Percentiles rank a stretch among this genome's conserved stretches.
These are phyloP conservation scores for Scaptodrosophila lebanonensis DNA, from an alignment of 1,140 invertebrate species.

Conservation along the genomic window DNA sequence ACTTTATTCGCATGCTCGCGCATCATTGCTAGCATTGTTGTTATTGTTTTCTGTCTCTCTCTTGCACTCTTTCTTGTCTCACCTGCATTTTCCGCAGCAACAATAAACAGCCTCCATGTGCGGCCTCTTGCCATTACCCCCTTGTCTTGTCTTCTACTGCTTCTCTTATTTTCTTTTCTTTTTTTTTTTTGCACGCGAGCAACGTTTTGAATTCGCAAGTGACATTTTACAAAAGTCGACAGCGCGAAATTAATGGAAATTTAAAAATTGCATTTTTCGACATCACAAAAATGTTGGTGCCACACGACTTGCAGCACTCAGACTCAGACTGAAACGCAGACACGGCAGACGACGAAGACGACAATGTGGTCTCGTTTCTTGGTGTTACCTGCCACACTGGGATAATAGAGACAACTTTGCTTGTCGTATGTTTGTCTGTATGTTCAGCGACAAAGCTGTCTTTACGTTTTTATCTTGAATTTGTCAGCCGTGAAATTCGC, in stretches of 20 bases:
- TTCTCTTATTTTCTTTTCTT: constrained; percentile 4
- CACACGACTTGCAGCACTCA: too few species aligned
- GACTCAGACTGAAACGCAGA: too few species aligned
- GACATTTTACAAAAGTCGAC: constrained; percentile 64
- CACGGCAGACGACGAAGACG: too few species aligned
- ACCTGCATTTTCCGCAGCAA: constrained; percentile 16
- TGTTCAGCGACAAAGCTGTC: too few species aligned
- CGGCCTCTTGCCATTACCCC: constrained; percentile 1
- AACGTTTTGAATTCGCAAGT: constrained; percentile 49
- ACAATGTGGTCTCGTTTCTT: too few species aligned
- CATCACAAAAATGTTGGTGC: constrained; percentile 37
- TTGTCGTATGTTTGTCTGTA: too few species aligned
- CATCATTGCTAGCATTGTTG: constrained; percentile 1
- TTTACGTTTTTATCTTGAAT: background rate
- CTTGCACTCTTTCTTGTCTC: constrained; percentile 18
- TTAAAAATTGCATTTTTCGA: constrained; percentile 68
- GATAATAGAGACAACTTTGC: too few species aligned
- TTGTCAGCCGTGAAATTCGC: constrained; percentile 1
- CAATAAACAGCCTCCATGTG: constrained; percentile 3
- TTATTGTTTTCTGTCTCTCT: background rate
- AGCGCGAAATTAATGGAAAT: constrained; percentile 68
- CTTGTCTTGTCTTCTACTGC: background rate
- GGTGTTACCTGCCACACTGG: too few species aligned
- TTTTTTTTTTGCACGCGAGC: constrained; percentile 9
- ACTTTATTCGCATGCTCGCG: constrained; percentile 3